Conservation (phyloP, 2,888 invertebrate genomes). For the Tiphia femorata region DNA sequence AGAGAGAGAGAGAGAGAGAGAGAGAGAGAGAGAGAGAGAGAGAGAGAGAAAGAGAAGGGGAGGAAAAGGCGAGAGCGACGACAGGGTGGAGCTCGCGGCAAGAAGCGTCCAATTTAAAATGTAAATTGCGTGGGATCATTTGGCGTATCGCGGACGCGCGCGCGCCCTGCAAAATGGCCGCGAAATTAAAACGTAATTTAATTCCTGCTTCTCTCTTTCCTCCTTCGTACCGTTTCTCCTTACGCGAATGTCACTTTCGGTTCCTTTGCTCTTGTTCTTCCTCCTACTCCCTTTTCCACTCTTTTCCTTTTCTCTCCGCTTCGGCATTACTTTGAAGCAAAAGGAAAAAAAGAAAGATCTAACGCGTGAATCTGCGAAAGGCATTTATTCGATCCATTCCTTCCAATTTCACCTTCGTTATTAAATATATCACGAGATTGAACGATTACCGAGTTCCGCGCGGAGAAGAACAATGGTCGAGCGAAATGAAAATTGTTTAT, state of each 20-base stretch:
- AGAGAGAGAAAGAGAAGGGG: background rate
- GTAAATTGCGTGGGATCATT: conserved; percentile 62
- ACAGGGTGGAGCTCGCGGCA: conserved; percentile 35
- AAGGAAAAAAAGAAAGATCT: no score
- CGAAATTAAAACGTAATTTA: conserved; percentile 68
- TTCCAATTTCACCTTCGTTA: no score
- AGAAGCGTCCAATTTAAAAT: conserved; percentile 65
- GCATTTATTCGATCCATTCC: no score
- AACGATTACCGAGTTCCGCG: no score
- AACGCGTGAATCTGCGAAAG: no score
- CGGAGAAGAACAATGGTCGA: no score
- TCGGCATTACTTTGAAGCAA: no score
- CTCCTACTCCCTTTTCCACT: background rate
- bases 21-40: background rate
- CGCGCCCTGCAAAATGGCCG: conserved; percentile 56
- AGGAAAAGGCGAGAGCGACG: background rate
- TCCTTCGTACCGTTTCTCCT: conserved; percentile 13
- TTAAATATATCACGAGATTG: no score
- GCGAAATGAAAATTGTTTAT: no score
- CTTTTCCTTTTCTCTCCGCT: background rate
- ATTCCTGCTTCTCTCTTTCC: conserved; percentile 45
- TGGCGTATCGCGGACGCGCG: conserved; percentile 53
- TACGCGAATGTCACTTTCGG: conserved; percentile 5
- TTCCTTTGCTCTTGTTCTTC: background rate
- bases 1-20: no score